Conservation (phyloP, 2,888 invertebrate genomes). For the Aphidoletes aphidimyza region DNA sequence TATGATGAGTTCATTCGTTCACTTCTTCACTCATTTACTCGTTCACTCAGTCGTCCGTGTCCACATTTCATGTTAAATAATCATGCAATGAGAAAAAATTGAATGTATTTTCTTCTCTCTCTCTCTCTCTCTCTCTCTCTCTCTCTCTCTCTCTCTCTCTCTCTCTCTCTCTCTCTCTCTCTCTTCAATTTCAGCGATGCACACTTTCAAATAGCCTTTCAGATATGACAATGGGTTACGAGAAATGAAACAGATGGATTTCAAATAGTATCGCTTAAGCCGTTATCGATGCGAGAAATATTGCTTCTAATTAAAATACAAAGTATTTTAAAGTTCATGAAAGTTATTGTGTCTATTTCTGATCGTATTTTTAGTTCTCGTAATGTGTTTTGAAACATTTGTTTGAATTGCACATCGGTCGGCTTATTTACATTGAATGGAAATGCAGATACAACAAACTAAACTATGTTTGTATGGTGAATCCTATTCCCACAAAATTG, state of each 20-base stretch:
- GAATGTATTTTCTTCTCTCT: no score
- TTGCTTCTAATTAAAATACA: not conserved
- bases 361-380: not conserved
- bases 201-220: not conserved
- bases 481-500: not conserved
- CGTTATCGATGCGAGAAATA: slow-evolving; percentile 1
- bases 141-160: no score
- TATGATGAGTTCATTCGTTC: no score
- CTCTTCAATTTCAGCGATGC: no score
- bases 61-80: no score
- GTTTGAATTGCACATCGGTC: not conserved
- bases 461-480: not conserved
- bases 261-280: not conserved
- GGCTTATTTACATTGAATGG: not conserved
- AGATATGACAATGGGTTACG: not conserved
- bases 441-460: not conserved
- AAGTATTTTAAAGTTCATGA: not conserved
- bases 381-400: no score
- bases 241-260: not conserved
- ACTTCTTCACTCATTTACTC: no score
- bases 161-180: no score
- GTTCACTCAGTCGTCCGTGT: no score
- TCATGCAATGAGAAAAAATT: no score
- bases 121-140: no score
- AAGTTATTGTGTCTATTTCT: slow-evolving; percentile 1